These are phyloP conservation scores for Epinotia demarniana DNA, from an alignment of 2,888 invertebrate genomes.

Conservation along the genomic window DNA sequence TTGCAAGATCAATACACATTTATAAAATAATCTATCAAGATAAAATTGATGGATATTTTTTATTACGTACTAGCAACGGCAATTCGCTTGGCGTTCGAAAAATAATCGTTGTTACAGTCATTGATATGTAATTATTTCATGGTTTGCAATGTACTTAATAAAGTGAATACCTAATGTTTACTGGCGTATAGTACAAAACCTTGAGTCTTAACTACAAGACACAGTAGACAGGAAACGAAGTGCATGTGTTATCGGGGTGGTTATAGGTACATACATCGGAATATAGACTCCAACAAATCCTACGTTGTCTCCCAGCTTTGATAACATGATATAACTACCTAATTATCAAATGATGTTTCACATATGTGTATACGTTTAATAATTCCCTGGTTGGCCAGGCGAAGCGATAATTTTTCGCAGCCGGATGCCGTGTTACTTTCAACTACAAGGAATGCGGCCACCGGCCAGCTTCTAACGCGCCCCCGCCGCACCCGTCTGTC, in stretches of 20 bases:
- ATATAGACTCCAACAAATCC: not conserved
- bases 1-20: constrained; percentile 43
- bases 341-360: constrained; percentile 2
- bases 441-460: constrained; percentile 82
- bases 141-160: constrained; percentile 3
- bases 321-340: no score
- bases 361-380: constrained; percentile 48
- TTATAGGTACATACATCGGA: not conserved
- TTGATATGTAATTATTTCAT: constrained; percentile 21
- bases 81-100: constrained; percentile 23
- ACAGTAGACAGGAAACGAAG: constrained; percentile 24
- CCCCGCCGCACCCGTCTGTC: constrained; percentile 66
- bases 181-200: not conserved
- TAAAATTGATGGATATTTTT: constrained; percentile 40
- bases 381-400: constrained; percentile 56
- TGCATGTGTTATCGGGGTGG: constrained; percentile 14
- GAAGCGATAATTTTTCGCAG: constrained; percentile 78
- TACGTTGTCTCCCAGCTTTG: no score
- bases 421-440: constrained; percentile 82
- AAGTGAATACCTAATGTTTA: not conserved
- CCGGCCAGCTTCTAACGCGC: constrained; percentile 73
- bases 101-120: constrained; percentile 23
- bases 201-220: constrained; percentile 6
- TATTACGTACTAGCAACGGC: constrained; percentile 28
- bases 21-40: constrained; percentile 44